Base-by-base conservation (phyloP, 2,888 invertebrate genomes). In the Adelphocoris suturalis region DNA sequence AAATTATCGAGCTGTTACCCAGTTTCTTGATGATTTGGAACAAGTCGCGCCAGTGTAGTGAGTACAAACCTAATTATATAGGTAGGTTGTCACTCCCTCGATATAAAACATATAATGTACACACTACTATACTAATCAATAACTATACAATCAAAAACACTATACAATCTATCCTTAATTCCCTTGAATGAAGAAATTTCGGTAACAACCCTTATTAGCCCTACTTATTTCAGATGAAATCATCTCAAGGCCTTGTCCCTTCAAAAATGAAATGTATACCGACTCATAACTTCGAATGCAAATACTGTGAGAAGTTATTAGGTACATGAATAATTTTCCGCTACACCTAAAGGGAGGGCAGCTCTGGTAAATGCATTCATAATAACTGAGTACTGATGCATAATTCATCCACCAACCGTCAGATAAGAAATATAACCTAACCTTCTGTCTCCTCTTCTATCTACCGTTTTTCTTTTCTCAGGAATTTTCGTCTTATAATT, bases 311-410 rank as follows among this genome's bases (percentile, higher is more conserved):
- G 78, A 78, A 37, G 78, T 78, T 78, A 78, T 78, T 78, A 78
- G 78, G 78, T 46, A 78, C 78, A 78, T 78, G 78, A 78, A 78
- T 78, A 78, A 78, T 78, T 78, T 78, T 78, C 78, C 78, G 78
- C 78, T 78, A 78, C 78, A 78, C 78, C 78, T 78, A 78, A 78
- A 78, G 46, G 78, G 46, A 46, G 1, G 78, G 78, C 78, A 46
- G 78, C 78, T 14, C 46, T 78, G 28, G 46, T 78, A 78, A 78
- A 78, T 78, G 78, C 78, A 78, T 78, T 78, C 46, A 78, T 78
- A 78, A 78, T 78, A 46, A 78, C 78, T 9, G 19, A 78, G 46
- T 19, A 47, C 78, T 78, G 46, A 9, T 78, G 46, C 78, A 78
- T 78, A 78, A 78, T 78, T 78, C 78, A 78, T 78, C 16, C 47